Evolutionary conservation across 2,113 vertebrate genomes (phyloP).

Genomic region (Solenodon paradoxus): DNA sequence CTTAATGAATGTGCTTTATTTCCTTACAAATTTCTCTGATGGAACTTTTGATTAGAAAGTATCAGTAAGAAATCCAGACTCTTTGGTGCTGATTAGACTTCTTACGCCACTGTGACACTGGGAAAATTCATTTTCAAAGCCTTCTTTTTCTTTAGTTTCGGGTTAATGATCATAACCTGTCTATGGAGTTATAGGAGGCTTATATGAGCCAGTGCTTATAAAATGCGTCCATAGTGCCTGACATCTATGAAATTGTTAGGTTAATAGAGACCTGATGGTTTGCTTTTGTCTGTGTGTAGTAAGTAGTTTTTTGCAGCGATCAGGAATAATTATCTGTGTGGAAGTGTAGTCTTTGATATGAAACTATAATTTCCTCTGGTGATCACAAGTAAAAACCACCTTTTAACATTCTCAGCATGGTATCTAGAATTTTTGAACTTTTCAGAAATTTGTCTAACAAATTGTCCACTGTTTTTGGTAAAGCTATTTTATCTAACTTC

Average conservation of each 20-base stretch:
- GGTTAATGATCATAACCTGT: background rate
- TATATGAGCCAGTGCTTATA: conserved; percentile 32
- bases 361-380: conserved; percentile 11
- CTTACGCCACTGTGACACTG: background rate
- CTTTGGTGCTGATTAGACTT: background rate
- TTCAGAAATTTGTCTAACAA: background rate
- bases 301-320: conserved; percentile 6
- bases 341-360: conserved; percentile 14
- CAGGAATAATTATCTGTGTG: conserved; percentile 38
- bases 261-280: conserved; percentile 21
- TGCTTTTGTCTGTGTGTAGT: conserved; percentile 2
- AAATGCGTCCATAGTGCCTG: conserved; percentile 25
- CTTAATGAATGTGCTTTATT: background rate
- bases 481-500: background rate
- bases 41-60: conserved; percentile 11
- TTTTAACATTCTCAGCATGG: conserved; percentile 18
- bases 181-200: background rate
- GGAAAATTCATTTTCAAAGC: background rate
- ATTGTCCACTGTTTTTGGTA: background rate
- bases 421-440: conserved; percentile 31
- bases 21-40: conserved; percentile 12
- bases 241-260: conserved; percentile 39
- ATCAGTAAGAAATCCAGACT: background rate
- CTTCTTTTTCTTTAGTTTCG: background rate
- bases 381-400: conserved; percentile 33